These are phyloP conservation scores for Quadriops clusia DNA, from an alignment of 2,888 invertebrate genomes.

Conservation along the genomic window DNA sequence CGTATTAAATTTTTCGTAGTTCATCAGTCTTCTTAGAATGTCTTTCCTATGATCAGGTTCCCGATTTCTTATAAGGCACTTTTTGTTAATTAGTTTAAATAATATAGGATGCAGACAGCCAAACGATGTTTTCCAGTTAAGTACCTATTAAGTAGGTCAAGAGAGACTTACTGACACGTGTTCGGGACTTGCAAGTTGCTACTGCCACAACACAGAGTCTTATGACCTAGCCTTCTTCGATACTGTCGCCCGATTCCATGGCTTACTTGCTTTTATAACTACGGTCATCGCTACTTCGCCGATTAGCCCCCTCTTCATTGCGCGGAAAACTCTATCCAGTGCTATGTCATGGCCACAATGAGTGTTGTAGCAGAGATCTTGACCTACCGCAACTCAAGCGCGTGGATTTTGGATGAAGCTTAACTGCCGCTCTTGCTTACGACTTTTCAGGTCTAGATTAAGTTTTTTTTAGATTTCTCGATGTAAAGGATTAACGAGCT, in stretches of 20 bases:
- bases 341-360: conserved; percentile 21
- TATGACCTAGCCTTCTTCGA: conserved; percentile 34
- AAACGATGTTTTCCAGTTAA: too few relatives aligned
- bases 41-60: too few relatives aligned
- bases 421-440: too few relatives aligned
- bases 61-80: too few relatives aligned
- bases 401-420: conserved; percentile 2
- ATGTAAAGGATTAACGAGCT: too few relatives aligned
- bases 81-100: too few relatives aligned
- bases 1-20: too few relatives aligned
- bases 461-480: too few relatives aligned
- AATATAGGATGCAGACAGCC: too few relatives aligned
- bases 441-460: too few relatives aligned
- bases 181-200: conserved; percentile 22
- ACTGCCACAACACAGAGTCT: conserved; percentile 35
- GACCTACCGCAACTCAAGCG: conserved; percentile 27
- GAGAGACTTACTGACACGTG: conserved; percentile 17
- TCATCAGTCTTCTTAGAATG: too few relatives aligned
- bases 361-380: conserved; percentile 29
- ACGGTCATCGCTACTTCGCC: conserved; percentile 15
- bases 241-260: conserved; percentile 22
- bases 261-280: conserved; percentile 19
- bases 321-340: conserved; percentile 6
- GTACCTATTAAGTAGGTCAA: conserved; percentile 8
- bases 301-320: conserved; percentile 14